Evolutionary conservation across 2,113 vertebrate species (phyloP), one percentile per base, ranked within the genome.

Genomic region (Ceyx melanurus): DNA sequence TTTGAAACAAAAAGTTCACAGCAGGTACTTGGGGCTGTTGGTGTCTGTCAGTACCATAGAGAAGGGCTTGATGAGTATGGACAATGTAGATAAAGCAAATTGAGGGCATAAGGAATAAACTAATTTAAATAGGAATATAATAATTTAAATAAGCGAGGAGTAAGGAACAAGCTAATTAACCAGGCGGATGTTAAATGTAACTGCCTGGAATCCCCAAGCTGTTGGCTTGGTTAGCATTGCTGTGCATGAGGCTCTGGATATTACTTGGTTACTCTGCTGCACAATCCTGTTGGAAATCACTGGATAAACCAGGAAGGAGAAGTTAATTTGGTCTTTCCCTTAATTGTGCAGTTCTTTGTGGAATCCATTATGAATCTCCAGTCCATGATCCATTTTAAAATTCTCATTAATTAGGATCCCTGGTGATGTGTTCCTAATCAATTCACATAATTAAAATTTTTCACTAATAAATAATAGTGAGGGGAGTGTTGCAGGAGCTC

Each of bases 381-480:
- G 90, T 96, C 96, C 64, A 28, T 91, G 92, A 93, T 94, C 94
- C 93, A 95, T 94, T 92, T 86, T 22, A 93, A 93, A 97, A 86
- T 94, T 95, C 92, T 90, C 91, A 97, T 97, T 95, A 95, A 92
- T 92, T 91, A 94, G 88, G 64, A 88, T 96, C 96, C 89, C 96
- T 77, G 77, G 96, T 91, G 97, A 86, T 85, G 72, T 51, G 66
- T 95, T 94, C 86, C 90, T 94, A 94, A 92, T 93, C 93, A 94
- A 93, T 80, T 95, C 93, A 73, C 79, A 92, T 92, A 96, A 97
- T 97, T 96, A 97, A 96, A 96, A 96, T 15, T 80, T 92, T 94
- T 90, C 93, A 68, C 78, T 94, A 95, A 96, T 97, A 96, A 97
- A 88, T 97, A 96, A 92, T 88, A 75, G 85, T 79, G 87, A 86